Percentiles rank a stretch among this genome's conserved stretches.
Evolutionary conservation across 2,797 vertebrate species (phyloP).

Genomic region (Scleropages formosus): DNA sequence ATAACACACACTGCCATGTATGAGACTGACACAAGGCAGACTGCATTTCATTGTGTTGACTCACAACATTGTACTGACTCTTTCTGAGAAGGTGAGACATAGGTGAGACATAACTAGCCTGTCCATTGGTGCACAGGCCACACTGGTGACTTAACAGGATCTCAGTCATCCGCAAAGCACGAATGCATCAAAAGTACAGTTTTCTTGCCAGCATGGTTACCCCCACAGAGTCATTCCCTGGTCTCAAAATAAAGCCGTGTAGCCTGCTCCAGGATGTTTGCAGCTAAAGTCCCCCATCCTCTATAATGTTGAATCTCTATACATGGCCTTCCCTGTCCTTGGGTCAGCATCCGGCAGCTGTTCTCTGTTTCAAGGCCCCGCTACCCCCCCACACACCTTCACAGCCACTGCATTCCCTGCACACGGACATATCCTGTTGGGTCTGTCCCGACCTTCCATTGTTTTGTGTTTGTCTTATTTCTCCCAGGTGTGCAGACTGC

Average conservation of each 20-base stretch:
- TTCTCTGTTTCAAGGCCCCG: too few relatives aligned
- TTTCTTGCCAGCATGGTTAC: background rate
- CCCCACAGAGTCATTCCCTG: conserved; percentile 7
- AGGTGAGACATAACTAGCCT: background rate
- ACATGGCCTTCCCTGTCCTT: conserved; percentile 1
- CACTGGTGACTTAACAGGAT: background rate
- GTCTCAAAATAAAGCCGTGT: conserved; percentile 9
- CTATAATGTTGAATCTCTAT: background rate
- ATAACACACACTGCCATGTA: background rate
- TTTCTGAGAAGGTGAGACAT: background rate
- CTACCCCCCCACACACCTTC: background rate
- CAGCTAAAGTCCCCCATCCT: background rate
- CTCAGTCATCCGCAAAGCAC: background rate
- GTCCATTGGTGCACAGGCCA: background rate
- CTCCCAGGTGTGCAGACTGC: conserved; percentile 38
- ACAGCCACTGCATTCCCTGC: background rate
- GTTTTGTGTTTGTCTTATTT: conserved; percentile 36
- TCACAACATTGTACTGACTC: background rate
- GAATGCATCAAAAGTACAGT: background rate
- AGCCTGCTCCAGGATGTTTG: background rate
- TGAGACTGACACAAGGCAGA: background rate
- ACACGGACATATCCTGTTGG: background rate
- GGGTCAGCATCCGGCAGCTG: background rate
- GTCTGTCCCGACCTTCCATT: background rate
- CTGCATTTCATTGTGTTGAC: background rate